Evolutionary conservation across 2,113 vertebrate species (phyloP).

Genomic region (Xiphorhynchus elegans): DNA sequence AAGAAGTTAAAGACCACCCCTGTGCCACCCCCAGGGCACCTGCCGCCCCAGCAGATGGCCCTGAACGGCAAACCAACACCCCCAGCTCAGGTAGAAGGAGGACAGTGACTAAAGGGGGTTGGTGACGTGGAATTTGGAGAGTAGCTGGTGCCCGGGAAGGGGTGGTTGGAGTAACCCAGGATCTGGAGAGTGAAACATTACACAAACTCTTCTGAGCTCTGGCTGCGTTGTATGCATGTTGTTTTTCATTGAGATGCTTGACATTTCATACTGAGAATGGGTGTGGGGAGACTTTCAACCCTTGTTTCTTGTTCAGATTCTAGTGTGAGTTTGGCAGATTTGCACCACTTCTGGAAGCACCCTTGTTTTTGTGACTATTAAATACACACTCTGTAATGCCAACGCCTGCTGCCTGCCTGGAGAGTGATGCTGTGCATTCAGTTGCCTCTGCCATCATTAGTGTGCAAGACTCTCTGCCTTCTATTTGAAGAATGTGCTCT

Average conservation of each 20-base stretch:
- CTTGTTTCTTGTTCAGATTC: conserved; percentile 24
- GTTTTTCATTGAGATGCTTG: neutral
- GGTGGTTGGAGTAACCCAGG: conserved; percentile 37
- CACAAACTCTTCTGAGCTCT: neutral
- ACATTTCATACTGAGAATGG: neutral
- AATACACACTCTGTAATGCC: neutral
- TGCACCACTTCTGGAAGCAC: neutral
- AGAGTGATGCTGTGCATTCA: neutral
- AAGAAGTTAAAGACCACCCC: conserved; percentile 90
- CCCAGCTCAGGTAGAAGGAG: conserved; percentile 86
- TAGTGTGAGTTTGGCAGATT: neutral
- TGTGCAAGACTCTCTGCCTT: conserved; percentile 29
- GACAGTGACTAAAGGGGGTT: conserved; percentile 37
- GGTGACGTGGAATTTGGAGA: neutral
- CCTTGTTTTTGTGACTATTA: conserved; percentile 10
- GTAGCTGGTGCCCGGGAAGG: conserved; percentile 29
- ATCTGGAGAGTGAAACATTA: conserved; percentile 17
- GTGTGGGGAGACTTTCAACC: neutral
- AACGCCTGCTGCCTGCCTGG: neutral
- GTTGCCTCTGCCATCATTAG: neutral
- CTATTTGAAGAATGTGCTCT: conserved; percentile 37
- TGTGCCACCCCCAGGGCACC: conserved; percentile 69
- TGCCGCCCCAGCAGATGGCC: conserved; percentile 78
- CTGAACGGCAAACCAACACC: conserved; percentile 74
- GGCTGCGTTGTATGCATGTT: conserved; percentile 20